These are phyloP conservation scores for Salpingus planirostris DNA, from an alignment of 2,888 invertebrate genomes.

Conservation along the genomic window DNA sequence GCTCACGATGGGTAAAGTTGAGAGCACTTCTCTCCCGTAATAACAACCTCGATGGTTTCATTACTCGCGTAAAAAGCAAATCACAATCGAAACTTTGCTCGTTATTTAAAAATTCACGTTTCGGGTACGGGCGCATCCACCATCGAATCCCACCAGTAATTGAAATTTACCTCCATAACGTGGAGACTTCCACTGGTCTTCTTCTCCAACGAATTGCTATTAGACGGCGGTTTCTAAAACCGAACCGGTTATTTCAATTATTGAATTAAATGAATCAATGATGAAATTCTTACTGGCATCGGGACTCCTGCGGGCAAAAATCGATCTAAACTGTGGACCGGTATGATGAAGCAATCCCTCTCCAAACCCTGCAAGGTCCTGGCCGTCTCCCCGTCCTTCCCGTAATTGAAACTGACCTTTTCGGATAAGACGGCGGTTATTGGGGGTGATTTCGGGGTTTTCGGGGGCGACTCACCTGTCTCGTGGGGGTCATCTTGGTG, in stretches of 20 bases:
- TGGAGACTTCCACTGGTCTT: constrained; percentile 35
- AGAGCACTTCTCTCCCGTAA: no score
- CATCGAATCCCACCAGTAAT: no score
- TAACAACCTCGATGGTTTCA: no score
- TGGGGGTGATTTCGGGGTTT: not conserved
- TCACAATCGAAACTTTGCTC: no score
- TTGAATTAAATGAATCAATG: no score
- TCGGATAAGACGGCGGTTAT: not conserved
- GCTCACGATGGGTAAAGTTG: no score
- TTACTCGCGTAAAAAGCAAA: no score
- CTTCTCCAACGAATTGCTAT: constrained; percentile 29
- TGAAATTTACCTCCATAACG: constrained; percentile 36
- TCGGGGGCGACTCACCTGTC: constrained; percentile 40
- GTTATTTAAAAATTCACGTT: no score
- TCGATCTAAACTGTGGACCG: constrained; percentile 77
- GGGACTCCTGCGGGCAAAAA: constrained; percentile 87
- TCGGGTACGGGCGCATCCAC: no score
- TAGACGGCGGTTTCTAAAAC: constrained; percentile 33
- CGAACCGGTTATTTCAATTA: constrained; percentile 3
- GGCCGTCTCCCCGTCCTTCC: constrained; percentile 25
- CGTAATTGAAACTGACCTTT: constrained; percentile 35
- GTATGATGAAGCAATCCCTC: constrained; percentile 89
- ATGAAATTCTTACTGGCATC: constrained; percentile 52
- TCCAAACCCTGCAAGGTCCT: constrained; percentile 74
- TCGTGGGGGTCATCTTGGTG: constrained; percentile 35